phyloP scores from a whole-genome alignment of 2,113 vertebrate species.

The Rhinoderma darwinii region DNA sequence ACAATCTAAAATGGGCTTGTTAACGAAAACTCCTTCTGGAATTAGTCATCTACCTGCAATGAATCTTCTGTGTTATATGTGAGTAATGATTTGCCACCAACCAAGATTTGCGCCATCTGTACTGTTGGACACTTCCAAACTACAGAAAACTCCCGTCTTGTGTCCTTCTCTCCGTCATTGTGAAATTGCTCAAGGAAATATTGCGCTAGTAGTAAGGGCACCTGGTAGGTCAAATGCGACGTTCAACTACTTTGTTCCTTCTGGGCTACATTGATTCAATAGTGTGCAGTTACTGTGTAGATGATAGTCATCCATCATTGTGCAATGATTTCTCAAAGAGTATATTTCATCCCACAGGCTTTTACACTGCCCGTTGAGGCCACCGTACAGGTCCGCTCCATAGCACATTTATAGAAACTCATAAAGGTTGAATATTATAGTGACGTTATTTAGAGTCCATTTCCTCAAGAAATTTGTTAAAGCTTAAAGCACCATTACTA shows the following conservation, averaged over 20 bases:
- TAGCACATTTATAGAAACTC: too few species aligned
- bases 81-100: too few species aligned
- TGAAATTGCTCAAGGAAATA: constrained; percentile 8
- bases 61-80: too few species aligned
- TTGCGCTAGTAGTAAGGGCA: neutral
- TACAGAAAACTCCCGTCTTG: neutral
- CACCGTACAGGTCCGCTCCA: neutral
- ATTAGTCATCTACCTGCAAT: too few species aligned
- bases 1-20: too few species aligned
- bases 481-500: neutral
- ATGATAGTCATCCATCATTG: constrained; percentile 36
- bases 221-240: constrained; percentile 28
- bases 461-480: neutral
- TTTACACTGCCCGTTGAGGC: neutral
- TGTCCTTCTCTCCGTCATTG: constrained; percentile 10
- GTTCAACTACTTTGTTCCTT: constrained; percentile 17
- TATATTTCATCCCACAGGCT: constrained; percentile 3
- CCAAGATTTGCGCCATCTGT: too few species aligned
- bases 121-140: neutral
- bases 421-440: neutral
- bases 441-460: neutral
- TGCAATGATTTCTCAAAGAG: constrained; percentile 10
- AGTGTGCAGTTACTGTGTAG: neutral
- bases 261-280: constrained; percentile 38
- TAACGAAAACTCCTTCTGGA: too few species aligned